These are phyloP conservation scores for Bovichtus diacanthus DNA, from an alignment of 2,797 vertebrate species.

Conservation along the genomic window DNA sequence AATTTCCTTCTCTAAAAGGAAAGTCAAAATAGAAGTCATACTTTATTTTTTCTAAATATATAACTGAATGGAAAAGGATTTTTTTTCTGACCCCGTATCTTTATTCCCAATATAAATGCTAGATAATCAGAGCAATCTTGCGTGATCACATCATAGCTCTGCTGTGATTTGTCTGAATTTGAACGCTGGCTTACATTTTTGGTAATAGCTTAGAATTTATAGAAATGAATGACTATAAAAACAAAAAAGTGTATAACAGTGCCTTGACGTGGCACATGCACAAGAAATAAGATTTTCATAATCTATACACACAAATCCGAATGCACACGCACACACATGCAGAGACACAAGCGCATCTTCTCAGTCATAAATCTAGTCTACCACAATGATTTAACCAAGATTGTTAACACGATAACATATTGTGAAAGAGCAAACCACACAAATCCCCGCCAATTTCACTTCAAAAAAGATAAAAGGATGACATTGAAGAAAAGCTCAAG, in stretches of 20 bases:
- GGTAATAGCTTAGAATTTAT: slow-evolving; percentile 23
- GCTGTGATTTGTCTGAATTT: slow-evolving; percentile 34
- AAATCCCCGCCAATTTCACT: slow-evolving; percentile 88
- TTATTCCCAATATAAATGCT: slow-evolving; percentile 21
- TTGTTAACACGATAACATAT: slow-evolving; percentile 93
- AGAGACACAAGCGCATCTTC: slow-evolving; percentile 75
- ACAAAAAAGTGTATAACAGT: slow-evolving; percentile 10
- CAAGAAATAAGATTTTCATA: slow-evolving; percentile 44
- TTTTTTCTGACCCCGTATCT: background rate
- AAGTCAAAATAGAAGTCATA: slow-evolving; percentile 36
- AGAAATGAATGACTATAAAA: slow-evolving; percentile 36
- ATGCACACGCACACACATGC: slow-evolving; percentile 21
- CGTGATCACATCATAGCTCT: slow-evolving; percentile 34
- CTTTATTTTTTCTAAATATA: slow-evolving; percentile 45
- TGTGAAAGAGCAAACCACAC: slow-evolving; percentile 93
- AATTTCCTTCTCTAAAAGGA: slow-evolving; percentile 16
- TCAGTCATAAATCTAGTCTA: slow-evolving; percentile 90
- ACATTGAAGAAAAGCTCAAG: slow-evolving; percentile 59
- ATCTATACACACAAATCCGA: slow-evolving; percentile 39
- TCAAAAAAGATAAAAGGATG: slow-evolving; percentile 84
- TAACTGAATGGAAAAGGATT: background rate
- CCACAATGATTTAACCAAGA: slow-evolving; percentile 92
- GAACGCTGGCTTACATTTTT: slow-evolving; percentile 20
- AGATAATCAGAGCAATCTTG: slow-evolving; percentile 26
- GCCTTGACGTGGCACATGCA: slow-evolving; percentile 22